A percentile compares a stretch with the other conserved stretches of the same genome.
phyloP scores from a whole-genome alignment of 2,888 invertebrate species.

The Criorhina ranunculi region DNA sequence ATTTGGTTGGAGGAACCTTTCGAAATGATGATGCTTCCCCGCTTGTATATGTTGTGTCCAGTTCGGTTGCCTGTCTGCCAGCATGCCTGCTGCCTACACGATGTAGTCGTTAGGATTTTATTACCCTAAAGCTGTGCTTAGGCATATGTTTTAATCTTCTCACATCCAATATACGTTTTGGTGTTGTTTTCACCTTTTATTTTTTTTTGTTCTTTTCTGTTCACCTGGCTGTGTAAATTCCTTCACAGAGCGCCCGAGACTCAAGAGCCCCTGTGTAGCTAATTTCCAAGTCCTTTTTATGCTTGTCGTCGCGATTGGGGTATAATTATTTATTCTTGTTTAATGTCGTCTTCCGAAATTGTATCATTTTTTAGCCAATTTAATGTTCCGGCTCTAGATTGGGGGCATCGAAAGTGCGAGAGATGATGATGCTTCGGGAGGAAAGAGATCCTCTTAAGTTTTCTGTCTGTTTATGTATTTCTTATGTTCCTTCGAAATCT shows the following conservation, averaged over 20 bases:
- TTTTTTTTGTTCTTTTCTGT: too few species aligned
- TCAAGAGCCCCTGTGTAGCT: background rate
- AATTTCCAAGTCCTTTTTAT: slow-evolving; percentile 8
- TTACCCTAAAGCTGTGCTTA: slow-evolving; percentile 61
- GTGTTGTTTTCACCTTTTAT: too few species aligned
- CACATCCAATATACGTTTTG: slow-evolving; percentile 44
- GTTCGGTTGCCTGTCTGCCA: slow-evolving; percentile 31
- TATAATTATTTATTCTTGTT: slow-evolving; percentile 49
- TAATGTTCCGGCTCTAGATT: background rate
- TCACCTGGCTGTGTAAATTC: background rate
- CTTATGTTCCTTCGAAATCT: slow-evolving; percentile 1
- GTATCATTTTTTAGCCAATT: slow-evolving; percentile 15
- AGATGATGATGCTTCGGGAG: too few species aligned
- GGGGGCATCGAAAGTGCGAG: background rate
- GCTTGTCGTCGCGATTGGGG: slow-evolving; percentile 39
- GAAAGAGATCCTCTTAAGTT: background rate
- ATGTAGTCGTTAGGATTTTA: slow-evolving; percentile 71
- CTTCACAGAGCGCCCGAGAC: background rate
- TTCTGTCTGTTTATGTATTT: slow-evolving; percentile 6
- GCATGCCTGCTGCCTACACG: slow-evolving; percentile 42
- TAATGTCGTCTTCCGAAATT: slow-evolving; percentile 34
- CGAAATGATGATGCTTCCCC: slow-evolving; percentile 36
- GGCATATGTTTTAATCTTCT: slow-evolving; percentile 69
- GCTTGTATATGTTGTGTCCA: slow-evolving; percentile 15
- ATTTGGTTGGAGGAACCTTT: slow-evolving; percentile 36